Evolutionary conservation across 1,140 invertebrate genomes (phyloP).

Genomic region (Colletes gigas): DNA sequence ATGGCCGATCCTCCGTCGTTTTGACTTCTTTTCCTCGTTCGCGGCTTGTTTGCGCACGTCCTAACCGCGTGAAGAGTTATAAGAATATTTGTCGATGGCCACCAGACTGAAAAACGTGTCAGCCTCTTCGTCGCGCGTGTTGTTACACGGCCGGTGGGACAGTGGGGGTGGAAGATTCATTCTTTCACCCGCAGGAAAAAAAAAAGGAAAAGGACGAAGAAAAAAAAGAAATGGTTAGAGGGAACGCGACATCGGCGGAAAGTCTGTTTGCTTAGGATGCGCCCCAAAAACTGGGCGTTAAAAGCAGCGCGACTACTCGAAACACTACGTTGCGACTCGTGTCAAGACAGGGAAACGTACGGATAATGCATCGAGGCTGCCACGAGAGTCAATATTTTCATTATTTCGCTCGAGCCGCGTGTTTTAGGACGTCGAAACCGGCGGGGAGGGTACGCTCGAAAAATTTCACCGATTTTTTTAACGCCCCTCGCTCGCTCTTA

Average conservation of each 20-base stretch:
- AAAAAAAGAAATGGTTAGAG: neutral
- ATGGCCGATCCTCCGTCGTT: constrained; percentile 6
- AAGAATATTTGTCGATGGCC: constrained; percentile 41
- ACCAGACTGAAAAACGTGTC: constrained; percentile 8
- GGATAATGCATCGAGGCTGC: constrained; percentile 25
- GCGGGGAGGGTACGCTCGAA: neutral
- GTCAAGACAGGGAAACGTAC: constrained; percentile 5
- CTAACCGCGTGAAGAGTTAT: constrained; percentile 12
- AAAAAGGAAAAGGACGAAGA: neutral
- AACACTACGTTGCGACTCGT: constrained; percentile 22
- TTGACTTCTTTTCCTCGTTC: constrained; percentile 1
- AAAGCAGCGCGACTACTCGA: constrained; percentile 37
- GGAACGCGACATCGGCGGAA: constrained; percentile 6
- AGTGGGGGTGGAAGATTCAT: neutral
- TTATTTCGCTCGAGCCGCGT: constrained; percentile 10
- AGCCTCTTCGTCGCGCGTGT: neutral
- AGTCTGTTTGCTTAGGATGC: constrained; percentile 29
- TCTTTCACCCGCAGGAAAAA: neutral
- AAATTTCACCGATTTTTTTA: neutral
- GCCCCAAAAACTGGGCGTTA: constrained; percentile 39
- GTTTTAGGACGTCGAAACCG: constrained; percentile 8
- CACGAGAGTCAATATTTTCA: constrained; percentile 42
- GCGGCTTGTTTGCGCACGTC: constrained; percentile 24
- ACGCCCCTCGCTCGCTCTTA: neutral
- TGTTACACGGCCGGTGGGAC: constrained; percentile 21